A percentile compares a stretch with the other conserved stretches of the same genome.
Evolutionary conservation across 2,888 invertebrate species (phyloP).

Genomic region (Prenolepis imparis): DNA sequence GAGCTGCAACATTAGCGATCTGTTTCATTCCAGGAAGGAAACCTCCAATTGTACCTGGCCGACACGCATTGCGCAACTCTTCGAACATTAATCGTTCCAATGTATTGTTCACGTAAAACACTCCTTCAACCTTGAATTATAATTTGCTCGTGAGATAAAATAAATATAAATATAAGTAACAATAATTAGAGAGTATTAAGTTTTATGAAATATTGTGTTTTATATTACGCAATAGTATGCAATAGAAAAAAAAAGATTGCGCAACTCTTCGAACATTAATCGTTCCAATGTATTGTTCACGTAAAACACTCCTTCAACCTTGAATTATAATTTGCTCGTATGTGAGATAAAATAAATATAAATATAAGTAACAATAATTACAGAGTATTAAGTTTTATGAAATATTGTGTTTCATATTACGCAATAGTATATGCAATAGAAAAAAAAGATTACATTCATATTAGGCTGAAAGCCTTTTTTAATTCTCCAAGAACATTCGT

Average conservation of each 20-base stretch:
- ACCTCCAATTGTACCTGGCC: slow-evolving; percentile 96
- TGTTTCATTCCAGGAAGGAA: slow-evolving; percentile 99
- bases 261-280: slow-evolving; percentile 98
- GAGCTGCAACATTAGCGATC: slow-evolving; percentile 99
- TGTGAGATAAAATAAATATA: not conserved
- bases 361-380: slow-evolving; percentile 27
- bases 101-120: slow-evolving; percentile 97
- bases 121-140: slow-evolving; percentile 93
- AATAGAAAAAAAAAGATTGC: slow-evolving; percentile 88
- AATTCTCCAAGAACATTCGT: slow-evolving; percentile 95
- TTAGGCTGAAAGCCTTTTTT: slow-evolving; percentile 99
- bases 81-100: slow-evolving; percentile 99
- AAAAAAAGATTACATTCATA: slow-evolving; percentile 91
- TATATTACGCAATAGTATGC: not conserved
- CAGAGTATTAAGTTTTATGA: not conserved
- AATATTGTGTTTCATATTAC: not conserved
- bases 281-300: slow-evolving; percentile 96
- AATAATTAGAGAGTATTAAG: not conserved
- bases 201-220: not conserved
- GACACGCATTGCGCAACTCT: slow-evolving; percentile 95
- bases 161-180: slow-evolving; percentile 21
- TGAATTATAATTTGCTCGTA: slow-evolving; percentile 15
- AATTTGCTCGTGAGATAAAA: slow-evolving; percentile 10
- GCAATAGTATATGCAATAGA: slow-evolving; percentile 24
- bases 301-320: slow-evolving; percentile 99